Evolutionary conservation across 1,140 invertebrate species (phyloP).

Genomic region (Ephestia elutella): DNA sequence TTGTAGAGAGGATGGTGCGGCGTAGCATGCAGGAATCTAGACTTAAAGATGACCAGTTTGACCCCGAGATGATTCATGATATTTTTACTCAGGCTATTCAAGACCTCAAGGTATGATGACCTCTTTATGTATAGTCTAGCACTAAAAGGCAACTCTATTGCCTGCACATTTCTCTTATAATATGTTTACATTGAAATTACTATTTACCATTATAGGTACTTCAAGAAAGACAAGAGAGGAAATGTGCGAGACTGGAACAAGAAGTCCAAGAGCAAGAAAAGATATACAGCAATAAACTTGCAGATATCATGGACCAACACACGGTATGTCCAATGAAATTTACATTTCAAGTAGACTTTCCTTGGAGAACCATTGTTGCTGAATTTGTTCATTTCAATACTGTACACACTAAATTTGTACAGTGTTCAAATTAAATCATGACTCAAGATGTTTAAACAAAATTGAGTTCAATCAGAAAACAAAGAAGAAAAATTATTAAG

Average conservation of each 20-base stretch:
- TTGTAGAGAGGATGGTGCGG: slow-evolving; percentile 97
- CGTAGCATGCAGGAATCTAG: slow-evolving; percentile 88
- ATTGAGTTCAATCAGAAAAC: too few species aligned
- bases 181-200: background rate
- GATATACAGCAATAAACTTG: slow-evolving; percentile 85
- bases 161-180: too few species aligned
- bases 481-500: too few species aligned
- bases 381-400: too few species aligned
- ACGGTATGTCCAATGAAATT: slow-evolving; percentile 75
- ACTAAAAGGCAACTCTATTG: too few species aligned
- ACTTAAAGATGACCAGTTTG: slow-evolving; percentile 80
- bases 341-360: too few species aligned
- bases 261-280: slow-evolving; percentile 91
- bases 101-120: slow-evolving; percentile 73
- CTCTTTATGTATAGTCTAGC: too few species aligned
- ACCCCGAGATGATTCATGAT: slow-evolving; percentile 88
- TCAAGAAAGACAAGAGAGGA: slow-evolving; percentile 89
- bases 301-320: slow-evolving; percentile 90
- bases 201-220: slow-evolving; percentile 77
- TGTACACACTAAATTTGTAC: too few species aligned
- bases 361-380: too few species aligned
- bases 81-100: slow-evolving; percentile 94
- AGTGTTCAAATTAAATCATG: too few species aligned
- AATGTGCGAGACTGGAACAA: slow-evolving; percentile 90
- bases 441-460: too few species aligned